Evolutionary conservation across 2,888 invertebrate species (phyloP), one percentile per base, ranked within the genome.

Genomic region (Erebia ligea): DNA sequence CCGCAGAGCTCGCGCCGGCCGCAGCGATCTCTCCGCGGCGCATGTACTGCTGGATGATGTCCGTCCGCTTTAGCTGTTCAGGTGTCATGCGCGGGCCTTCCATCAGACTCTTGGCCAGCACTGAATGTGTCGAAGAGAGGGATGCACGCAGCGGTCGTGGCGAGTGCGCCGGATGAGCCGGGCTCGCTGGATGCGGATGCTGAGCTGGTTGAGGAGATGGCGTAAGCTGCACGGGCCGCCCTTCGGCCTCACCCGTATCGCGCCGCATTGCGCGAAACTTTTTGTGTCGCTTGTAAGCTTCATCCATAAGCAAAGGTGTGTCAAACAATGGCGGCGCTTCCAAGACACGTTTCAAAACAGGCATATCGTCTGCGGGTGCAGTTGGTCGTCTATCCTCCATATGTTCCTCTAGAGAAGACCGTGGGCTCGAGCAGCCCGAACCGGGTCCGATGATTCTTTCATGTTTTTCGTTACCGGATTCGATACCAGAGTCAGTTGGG

Each of bases 221-320:
- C 88, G 94, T 82, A 52, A 90, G 87, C 71, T 87, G 84, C 76
- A 83, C 83, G 21, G 87, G 85, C 67, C 89, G 86, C 68, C 91
- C 90, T 76, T 96, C 96, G 2, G 97, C 97, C 82, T 97, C 97
- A 58, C 96, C 96, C 1, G 96, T 95, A 84, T 97, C 97, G 79
- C 97, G 97, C 40, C 97, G 94, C 84, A 97, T 93, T 2, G 97
- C 97, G 59, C 98, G 96, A 95, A 98, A 98, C 89, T 98, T 98
- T 91, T 98, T 98, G 94, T 98, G 98, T 73, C 98, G 98, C 86
- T 98, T 98, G 93, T 98, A 98, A 17, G 98, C 98, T 90, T 98
- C 98, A 86, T 98, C 98, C 98, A 98, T 98, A 70, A 98, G 90
- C 1, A 97, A 96, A 84, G 97, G 97, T 69, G 98, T 97, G 84